Evolutionary conservation across 1,140 invertebrate species (phyloP), one percentile per base, ranked within the genome.

Genomic region (Pinna nobilis): DNA sequence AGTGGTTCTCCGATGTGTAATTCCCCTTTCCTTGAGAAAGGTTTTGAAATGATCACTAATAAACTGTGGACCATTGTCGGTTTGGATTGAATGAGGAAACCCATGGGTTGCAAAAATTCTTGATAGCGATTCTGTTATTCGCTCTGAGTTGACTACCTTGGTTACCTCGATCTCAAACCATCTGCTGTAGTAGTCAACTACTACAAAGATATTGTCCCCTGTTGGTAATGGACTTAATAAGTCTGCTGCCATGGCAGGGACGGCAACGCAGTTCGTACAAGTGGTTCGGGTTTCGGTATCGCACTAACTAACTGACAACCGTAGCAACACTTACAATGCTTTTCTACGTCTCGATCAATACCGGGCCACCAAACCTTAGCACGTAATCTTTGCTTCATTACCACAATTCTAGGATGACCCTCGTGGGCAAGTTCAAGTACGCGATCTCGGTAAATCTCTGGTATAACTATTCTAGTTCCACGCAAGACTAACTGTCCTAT

Each of bases 311-410:
- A 3, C 51, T 81, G 79, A 59, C 76, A 79, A 5, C 47, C 44
- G 13, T 51, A 28, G 50, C 77, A 79, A n/a, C 35, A 53, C 47
- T 67, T 74, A 41, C 55, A 74, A 30, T 37, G 3, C 18, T 57
- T 55, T 50, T 80, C 75, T 1, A 28, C 61, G 25, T 76, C 78
- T 23, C 23, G 7, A 18, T 82, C 74, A 3, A 82, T 79, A 15
- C 65, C 69, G 6, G 79, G 70, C 76, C 70, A 81, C 74, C 69
- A 81, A 30, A 82, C 81, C 53, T 75, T 77, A 15, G 61, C 50
- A 3, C 78, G 20, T 20, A 80, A 7, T 6, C 55, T 15, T 53
- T 63, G 59, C 65, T 79, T 77, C 71, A 70, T 71, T 11, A 11
- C 11, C 3, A 79, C 70, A n/a, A 77, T 77, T 11, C 71, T 74